phyloP scores from a whole-genome alignment of 2,113 vertebrate species.

The Clarias batrachus region DNA sequence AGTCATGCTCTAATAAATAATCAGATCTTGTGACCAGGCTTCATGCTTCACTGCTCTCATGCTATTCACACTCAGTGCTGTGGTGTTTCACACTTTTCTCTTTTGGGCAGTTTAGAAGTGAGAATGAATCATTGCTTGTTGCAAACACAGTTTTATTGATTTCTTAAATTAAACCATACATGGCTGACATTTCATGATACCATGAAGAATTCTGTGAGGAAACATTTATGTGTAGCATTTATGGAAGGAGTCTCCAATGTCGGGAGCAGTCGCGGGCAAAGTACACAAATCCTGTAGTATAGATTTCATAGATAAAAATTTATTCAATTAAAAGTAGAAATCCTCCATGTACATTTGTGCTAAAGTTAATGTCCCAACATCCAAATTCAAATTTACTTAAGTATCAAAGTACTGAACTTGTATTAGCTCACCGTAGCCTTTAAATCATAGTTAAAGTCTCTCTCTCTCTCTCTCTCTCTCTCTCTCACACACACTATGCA shows the following conservation, averaged over 20 bases:
- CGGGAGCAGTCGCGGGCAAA: not conserved
- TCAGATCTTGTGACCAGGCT: conserved; percentile 55
- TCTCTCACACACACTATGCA: too few relatives aligned
- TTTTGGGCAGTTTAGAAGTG: conserved; percentile 27
- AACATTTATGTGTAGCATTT: not conserved
- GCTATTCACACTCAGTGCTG: conserved; percentile 45
- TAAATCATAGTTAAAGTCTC: too few relatives aligned
- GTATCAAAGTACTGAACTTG: too few relatives aligned
- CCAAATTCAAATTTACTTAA: too few relatives aligned
- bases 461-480: too few relatives aligned
- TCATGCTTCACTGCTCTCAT: conserved; percentile 53
- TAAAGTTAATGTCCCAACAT: too few relatives aligned
- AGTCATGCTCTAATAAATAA: conserved; percentile 60
- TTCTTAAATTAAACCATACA: conserved; percentile 14
- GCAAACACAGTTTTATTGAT: conserved; percentile 10
- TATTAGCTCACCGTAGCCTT: too few relatives aligned
- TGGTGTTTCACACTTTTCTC: conserved; percentile 35
- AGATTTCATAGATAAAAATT: too few relatives aligned
- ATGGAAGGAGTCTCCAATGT: not conserved
- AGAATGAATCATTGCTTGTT: conserved; percentile 30
- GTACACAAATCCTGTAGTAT: too few relatives aligned
- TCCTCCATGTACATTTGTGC: too few relatives aligned
- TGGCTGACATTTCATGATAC: not conserved
- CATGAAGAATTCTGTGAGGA: not conserved
- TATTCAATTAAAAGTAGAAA: too few relatives aligned